These are phyloP conservation scores for Microcebus ravelobensis DNA, from an alignment of 2,113 vertebrate genomes.

Conservation along the genomic window DNA sequence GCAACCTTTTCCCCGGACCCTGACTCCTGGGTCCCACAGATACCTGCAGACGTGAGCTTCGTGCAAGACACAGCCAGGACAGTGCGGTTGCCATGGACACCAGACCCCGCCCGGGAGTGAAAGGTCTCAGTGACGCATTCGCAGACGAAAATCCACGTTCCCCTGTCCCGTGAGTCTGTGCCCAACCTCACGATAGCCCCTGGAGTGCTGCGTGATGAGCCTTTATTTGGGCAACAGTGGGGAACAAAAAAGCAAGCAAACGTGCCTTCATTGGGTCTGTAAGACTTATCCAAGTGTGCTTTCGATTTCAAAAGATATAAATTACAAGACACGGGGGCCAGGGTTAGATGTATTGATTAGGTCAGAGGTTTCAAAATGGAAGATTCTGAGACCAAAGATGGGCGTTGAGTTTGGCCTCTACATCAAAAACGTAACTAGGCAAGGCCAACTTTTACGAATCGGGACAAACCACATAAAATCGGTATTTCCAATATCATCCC, in stretches of 20 bases:
- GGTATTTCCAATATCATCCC: background rate
- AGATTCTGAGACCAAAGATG: background rate
- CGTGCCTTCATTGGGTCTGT: no score
- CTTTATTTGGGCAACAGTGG: background rate
- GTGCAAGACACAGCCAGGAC: background rate
- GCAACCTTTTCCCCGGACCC: background rate
- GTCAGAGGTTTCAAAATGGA: background rate
- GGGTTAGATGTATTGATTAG: background rate
- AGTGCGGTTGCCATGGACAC: background rate
- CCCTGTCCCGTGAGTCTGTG: background rate
- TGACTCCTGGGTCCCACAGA: background rate
- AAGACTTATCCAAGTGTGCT: background rate
- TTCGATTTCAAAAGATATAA: background rate
- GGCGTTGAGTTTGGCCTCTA: background rate
- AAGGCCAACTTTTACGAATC: background rate
- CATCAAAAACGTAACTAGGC: background rate
- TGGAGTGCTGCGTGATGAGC: background rate
- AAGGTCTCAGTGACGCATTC: no score
- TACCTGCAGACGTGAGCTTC: background rate
- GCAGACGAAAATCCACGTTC: background rate
- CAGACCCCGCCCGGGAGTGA: no score
- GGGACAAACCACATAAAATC: background rate
- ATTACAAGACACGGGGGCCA: background rate
- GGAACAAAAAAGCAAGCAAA: background rate
- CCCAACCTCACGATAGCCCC: accelerated